Evolutionary conservation across 2,113 vertebrate genomes (phyloP).

Genomic region (Peucedramus taeniatus): DNA sequence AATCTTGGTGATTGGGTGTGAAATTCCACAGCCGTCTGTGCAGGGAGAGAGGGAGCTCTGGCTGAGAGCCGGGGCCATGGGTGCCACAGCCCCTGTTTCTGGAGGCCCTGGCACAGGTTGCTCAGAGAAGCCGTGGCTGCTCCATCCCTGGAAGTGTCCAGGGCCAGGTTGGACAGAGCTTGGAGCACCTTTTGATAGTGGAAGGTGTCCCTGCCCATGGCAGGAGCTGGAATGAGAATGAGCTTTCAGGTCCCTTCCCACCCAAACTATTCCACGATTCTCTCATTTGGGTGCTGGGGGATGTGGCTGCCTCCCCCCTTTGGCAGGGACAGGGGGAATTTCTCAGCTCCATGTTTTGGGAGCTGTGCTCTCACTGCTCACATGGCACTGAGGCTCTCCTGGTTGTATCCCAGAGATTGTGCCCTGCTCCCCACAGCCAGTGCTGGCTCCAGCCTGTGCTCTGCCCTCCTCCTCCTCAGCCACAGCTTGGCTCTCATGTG

Average conservation of each 20-base stretch:
- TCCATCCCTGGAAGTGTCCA: neutral
- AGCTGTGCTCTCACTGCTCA: rapidly evolving
- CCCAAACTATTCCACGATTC: neutral
- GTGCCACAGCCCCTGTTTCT: neutral
- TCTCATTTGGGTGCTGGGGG: neutral
- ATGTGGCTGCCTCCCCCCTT: neutral
- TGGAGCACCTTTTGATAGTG: neutral
- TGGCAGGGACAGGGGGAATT: neutral
- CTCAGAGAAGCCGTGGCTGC: neutral
- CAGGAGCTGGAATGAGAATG: rapidly evolving
- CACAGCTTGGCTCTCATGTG: neutral
- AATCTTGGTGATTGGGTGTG: conserved; percentile 40
- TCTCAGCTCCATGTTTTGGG: neutral
- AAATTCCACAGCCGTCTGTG: conserved; percentile 47
- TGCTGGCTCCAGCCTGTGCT: rapidly evolving
- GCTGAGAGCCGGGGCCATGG: neutral
- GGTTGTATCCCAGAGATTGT: rapidly evolving
- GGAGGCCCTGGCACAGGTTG: neutral
- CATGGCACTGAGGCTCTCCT: rapidly evolving
- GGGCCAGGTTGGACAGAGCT: rapidly evolving
- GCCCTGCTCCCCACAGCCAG: neutral
- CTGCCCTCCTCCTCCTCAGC: neutral
- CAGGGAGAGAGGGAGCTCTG: neutral
- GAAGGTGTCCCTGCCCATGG: neutral
- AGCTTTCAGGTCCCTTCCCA: neutral